Evolutionary conservation across 1,140 invertebrate species (phyloP).

Genomic region (Antheraea pernyi): DNA sequence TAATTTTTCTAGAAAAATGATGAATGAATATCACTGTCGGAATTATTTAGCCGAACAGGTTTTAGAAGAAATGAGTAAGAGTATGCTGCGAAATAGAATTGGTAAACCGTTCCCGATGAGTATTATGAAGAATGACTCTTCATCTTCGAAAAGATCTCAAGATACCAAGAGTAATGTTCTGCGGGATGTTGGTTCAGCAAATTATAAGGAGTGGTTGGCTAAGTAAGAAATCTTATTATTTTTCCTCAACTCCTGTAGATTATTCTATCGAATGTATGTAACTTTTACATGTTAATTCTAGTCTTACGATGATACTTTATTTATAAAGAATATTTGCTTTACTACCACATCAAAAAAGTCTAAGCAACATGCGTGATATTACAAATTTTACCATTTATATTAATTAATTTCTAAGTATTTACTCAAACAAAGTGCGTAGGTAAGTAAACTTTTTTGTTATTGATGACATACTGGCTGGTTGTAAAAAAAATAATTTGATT

Average conservation of each 20-base stretch:
- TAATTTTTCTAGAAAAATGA: conserved; percentile 80
- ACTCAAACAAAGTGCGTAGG: too few relatives aligned
- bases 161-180: conserved; percentile 73
- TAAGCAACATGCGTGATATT: too few relatives aligned
- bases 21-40: conserved; percentile 87
- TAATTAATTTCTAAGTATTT: too few relatives aligned
- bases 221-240: conserved; percentile 73
- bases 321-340: too few relatives aligned
- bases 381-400: too few relatives aligned
- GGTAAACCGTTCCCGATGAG: conserved; percentile 39
- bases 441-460: too few relatives aligned
- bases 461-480: too few relatives aligned
- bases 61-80: conserved; percentile 80
- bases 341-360: too few relatives aligned
- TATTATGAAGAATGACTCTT: conserved; percentile 10
- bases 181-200: conserved; percentile 82
- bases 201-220: conserved; percentile 85
- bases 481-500: too few relatives aligned
- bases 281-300: background rate
- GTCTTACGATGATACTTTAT: too few relatives aligned
- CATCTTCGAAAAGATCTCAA: conserved; percentile 33
- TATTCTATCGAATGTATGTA: too few relatives aligned
- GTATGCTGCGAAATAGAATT: conserved; percentile 48
- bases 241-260: too few relatives aligned
- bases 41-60: conserved; percentile 86